A percentile compares a stretch with the other conserved stretches of the same genome.
Conservation (phyloP, 2,797 vertebrate genomes). For the Anabas testudineus region DNA sequence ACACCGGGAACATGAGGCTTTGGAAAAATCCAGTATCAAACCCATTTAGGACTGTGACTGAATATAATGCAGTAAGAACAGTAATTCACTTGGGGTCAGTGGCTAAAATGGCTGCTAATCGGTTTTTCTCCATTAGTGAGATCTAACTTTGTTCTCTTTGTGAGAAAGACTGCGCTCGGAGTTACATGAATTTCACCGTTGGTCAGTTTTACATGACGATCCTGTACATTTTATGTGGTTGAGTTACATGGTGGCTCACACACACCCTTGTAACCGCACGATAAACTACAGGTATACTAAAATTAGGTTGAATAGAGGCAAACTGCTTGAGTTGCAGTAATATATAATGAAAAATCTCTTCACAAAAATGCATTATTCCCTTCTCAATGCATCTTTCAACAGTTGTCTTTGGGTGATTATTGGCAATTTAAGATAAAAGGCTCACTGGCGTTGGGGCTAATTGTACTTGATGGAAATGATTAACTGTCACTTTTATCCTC, state of each 20-base stretch:
- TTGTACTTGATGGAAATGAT: slow-evolving; percentile 76
- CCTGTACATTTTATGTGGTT: too few species aligned
- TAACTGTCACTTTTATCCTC: slow-evolving; percentile 69
- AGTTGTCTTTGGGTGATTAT: slow-evolving; percentile 60
- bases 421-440: slow-evolving; percentile 70
- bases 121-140: slow-evolving; percentile 40
- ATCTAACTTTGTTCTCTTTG: slow-evolving; percentile 24
- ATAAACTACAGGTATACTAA: not conserved
- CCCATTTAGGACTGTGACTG: slow-evolving; percentile 45
- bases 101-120: slow-evolving; percentile 41
- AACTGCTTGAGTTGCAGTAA: not conserved
- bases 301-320: too few species aligned
- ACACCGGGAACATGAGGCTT: slow-evolving; percentile 37
- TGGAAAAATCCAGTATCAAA: slow-evolving; percentile 43
- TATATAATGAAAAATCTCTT: not conserved
- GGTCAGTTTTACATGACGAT: too few species aligned
- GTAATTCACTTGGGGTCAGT: slow-evolving; percentile 39
- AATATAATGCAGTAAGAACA: slow-evolving; percentile 46
- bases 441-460: slow-evolving; percentile 59
- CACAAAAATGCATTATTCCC: not conserved
- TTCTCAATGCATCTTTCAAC: slow-evolving; percentile 23
- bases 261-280: not conserved
- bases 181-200: not conserved
- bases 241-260: not conserved
- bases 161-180: not conserved